Conservation (phyloP, 1,140 invertebrate species). For the Heliconius eleuchia region DNA sequence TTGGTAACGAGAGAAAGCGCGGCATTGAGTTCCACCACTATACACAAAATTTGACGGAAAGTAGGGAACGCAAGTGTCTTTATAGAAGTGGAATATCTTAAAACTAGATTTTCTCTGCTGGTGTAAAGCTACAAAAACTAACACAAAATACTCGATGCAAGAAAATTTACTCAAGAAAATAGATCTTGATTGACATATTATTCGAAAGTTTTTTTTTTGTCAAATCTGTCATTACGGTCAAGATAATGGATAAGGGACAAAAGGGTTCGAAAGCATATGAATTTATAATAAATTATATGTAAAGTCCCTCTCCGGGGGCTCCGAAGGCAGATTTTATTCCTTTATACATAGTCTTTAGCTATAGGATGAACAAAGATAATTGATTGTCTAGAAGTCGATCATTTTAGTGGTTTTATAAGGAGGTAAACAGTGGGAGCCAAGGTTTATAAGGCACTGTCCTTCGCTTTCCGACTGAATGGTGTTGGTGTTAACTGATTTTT, state of each 20-base stretch:
- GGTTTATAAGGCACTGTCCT: no score
- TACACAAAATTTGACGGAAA: no score
- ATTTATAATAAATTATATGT: slow-evolving; percentile 62
- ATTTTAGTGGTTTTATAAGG: no score
- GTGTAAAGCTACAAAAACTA: no score
- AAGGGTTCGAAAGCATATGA: slow-evolving; percentile 54
- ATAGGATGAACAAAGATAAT: slow-evolving; percentile 25
- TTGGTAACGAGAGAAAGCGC: no score
- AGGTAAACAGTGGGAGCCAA: no score
- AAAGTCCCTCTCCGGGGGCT: slow-evolving; percentile 45
- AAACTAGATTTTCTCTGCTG: no score
- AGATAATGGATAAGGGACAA: slow-evolving; percentile 24
- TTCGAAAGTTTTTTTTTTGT: neutral
- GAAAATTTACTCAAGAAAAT: slow-evolving; percentile 1
- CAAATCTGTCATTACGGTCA: slow-evolving; percentile 12
- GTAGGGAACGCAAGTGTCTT: no score
- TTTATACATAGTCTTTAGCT: slow-evolving; percentile 29
- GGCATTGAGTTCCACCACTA: no score
- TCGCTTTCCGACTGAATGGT: no score
- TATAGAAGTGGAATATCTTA: no score
- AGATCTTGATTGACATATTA: neutral
- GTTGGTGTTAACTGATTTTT: no score
- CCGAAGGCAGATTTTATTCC: slow-evolving; percentile 49
- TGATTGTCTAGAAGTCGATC: slow-evolving; percentile 23
- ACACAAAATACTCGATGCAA: neutral